Evolutionary conservation across 2,113 vertebrate species (phyloP).

Genomic region (Herpetotheres cachinnans): DNA sequence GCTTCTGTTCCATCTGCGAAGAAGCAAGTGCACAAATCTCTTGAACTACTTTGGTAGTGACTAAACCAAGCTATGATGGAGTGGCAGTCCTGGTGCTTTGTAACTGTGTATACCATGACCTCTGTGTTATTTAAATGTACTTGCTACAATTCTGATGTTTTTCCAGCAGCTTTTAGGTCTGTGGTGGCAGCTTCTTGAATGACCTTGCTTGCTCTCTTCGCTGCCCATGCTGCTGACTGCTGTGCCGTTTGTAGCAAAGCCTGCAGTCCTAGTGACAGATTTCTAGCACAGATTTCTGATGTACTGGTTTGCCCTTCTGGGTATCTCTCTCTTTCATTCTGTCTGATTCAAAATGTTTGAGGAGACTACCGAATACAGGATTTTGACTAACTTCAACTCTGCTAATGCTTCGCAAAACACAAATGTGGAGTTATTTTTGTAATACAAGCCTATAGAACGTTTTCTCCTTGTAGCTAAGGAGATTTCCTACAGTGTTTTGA

Average conservation of each 20-base stretch:
- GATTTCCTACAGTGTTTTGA: background rate
- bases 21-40: background rate
- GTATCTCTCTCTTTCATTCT: background rate
- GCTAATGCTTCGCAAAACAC: background rate
- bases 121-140: background rate
- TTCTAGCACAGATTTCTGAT: conserved; percentile 17
- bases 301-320: background rate
- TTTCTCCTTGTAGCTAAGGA: background rate
- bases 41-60: background rate
- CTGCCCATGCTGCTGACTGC: background rate
- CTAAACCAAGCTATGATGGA: background rate
- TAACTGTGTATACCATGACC: background rate
- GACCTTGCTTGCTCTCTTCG: conserved; percentile 39
- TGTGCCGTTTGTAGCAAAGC: conserved; percentile 24
- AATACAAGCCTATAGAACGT: background rate
- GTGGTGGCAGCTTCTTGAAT: background rate
- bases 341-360: background rate
- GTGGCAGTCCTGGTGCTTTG: background rate
- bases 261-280: conserved; percentile 43
- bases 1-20: background rate
- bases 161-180: background rate
- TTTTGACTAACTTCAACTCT: background rate
- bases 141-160: background rate
- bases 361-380: background rate
- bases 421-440: background rate